phyloP scores from a whole-genome alignment of 2,888 invertebrate genomes.

The Odontothrips loti region DNA sequence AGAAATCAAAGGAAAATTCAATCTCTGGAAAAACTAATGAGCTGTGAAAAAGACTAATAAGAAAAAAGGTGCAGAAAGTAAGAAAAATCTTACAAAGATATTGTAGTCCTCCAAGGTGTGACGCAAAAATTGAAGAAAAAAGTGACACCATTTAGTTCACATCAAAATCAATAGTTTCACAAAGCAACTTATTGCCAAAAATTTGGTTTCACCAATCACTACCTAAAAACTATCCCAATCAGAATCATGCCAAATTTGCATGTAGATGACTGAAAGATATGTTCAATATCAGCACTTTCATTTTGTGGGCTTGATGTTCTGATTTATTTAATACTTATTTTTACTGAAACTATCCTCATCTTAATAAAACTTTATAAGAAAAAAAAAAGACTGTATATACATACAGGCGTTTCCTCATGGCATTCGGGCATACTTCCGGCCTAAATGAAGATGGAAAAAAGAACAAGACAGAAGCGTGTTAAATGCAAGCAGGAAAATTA shows the following conservation, averaged over 20 bases:
- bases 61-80: conserved; percentile 5
- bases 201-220: background rate
- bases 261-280: background rate
- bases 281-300: background rate
- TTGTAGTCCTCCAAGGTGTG: conserved; percentile 15
- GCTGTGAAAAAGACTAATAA: background rate
- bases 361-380: background rate
- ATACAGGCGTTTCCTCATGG: conserved; percentile 39
- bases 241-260: too few relatives aligned
- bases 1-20: conserved; percentile 16
- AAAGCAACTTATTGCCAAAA: background rate
- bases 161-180: background rate
- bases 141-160: background rate
- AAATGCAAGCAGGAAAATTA: conserved; percentile 25
- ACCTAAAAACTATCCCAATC: background rate
- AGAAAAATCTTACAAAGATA: background rate
- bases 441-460: conserved; percentile 20
- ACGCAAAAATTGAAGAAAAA: conserved; percentile 19
- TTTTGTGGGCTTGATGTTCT: background rate
- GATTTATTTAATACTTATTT: background rate
- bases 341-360: background rate
- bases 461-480: conserved; percentile 24
- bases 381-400: conserved; percentile 35
- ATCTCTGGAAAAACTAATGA: background rate
- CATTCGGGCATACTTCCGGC: conserved; percentile 24